Percentiles rank a stretch among this genome's conserved stretches.
phyloP scores from a whole-genome alignment of 2,888 invertebrate species.

The Gisinianus flammeolus region DNA sequence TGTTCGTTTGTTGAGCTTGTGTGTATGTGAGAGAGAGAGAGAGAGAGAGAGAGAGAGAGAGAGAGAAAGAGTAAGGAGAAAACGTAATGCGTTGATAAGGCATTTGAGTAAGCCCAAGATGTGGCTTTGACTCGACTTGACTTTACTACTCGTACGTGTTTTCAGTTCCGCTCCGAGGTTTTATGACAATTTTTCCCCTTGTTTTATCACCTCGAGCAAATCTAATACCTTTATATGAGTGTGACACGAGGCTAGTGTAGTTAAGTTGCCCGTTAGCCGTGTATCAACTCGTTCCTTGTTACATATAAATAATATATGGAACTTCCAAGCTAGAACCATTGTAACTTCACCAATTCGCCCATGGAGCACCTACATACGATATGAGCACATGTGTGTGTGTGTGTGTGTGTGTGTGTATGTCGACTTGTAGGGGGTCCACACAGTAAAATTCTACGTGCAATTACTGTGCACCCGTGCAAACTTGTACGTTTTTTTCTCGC shows the following conservation, averaged over 20 bases:
- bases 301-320: not conserved
- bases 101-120: slow-evolving; percentile 11
- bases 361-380: too few species aligned
- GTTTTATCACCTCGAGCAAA: slow-evolving; percentile 53
- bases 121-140: slow-evolving; percentile 36
- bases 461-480: slow-evolving; percentile 36
- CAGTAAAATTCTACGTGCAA: slow-evolving; percentile 18
- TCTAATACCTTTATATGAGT: slow-evolving; percentile 47
- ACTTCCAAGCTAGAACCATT: not conserved
- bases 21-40: not conserved
- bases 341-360: not conserved
- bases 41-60: not conserved
- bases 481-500: slow-evolving; percentile 15
- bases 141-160: slow-evolving; percentile 50
- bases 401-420: too few species aligned
- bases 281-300: not conserved
- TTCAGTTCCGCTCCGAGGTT: slow-evolving; percentile 47
- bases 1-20: not conserved
- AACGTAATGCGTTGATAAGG: slow-evolving; percentile 6
- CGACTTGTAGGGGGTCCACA: not conserved
- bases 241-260: slow-evolving; percentile 33
- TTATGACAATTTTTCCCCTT: slow-evolving; percentile 52
- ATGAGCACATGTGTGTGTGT: too few species aligned
- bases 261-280: not conserved
- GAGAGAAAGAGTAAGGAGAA: not conserved